A percentile compares a stretch with the other conserved stretches of the same genome.
Evolutionary conservation across 2,113 vertebrate species (phyloP).

Genomic region (Polyodon spathula): DNA sequence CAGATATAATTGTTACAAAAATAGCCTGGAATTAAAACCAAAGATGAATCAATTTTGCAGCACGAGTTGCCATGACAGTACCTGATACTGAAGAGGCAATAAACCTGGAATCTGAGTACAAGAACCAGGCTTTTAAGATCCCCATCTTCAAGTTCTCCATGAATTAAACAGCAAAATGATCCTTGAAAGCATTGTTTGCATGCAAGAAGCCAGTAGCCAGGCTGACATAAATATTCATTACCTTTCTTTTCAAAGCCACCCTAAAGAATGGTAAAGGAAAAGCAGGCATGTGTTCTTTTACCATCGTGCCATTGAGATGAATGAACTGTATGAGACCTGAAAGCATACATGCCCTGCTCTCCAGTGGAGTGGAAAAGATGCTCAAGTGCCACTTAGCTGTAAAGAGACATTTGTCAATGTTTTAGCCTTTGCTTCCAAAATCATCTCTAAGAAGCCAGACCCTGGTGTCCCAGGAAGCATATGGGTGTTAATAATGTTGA

Average conservation of each 20-base stretch:
- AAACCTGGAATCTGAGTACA: too few species aligned
- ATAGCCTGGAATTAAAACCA: too few species aligned
- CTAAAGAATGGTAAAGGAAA: background rate
- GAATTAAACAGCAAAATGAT: constrained; percentile 6
- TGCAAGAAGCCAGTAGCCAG: background rate
- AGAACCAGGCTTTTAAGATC: too few species aligned
- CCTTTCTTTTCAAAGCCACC: constrained; percentile 22
- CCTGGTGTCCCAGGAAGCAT: constrained; percentile 4
- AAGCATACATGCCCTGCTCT: constrained; percentile 10
- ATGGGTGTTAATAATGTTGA: constrained; percentile 16
- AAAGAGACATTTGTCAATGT: constrained; percentile 6
- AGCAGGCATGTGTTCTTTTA: background rate
- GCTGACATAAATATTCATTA: constrained; percentile 27
- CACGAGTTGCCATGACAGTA: too few species aligned
- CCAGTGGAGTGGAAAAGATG: constrained; percentile 9
- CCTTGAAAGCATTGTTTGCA: background rate
- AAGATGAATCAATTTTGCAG: too few species aligned
- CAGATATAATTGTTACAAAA: too few species aligned
- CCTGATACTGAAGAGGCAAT: too few species aligned
- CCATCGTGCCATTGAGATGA: constrained; percentile 15
- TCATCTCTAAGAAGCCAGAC: background rate
- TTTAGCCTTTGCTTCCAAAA: background rate
- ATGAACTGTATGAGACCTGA: too few species aligned
- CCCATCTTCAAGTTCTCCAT: background rate
- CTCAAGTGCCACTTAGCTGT: constrained; percentile 22